Base-by-base conservation (phyloP, 1,140 invertebrate genomes). In the Agrypnia vestita region DNA sequence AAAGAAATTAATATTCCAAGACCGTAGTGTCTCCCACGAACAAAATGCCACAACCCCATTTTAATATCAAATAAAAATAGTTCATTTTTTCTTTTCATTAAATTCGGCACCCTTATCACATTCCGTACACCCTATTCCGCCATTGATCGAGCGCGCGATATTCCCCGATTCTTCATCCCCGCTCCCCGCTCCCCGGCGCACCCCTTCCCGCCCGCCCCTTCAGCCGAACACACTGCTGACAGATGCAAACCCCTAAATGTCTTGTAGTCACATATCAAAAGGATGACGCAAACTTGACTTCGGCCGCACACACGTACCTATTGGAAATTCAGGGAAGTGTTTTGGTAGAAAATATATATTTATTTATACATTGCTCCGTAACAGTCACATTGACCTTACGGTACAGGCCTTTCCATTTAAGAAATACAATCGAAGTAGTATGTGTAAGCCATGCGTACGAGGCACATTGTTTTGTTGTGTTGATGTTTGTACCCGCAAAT, bases 231-330 rank as follows among this genome's bases (percentile, higher is more conserved):
- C 64, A n/a, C 44, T 69, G 64, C 64, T 69, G 64, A 69, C 64
- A 69, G 64, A 69, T 47, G 64, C 64, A 69, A 69, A 69, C 64
- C 64, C 64, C 64, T 17, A 35, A 69, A 69, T 47, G 64, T 69
- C 64, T 69, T 69, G 64, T 69, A 69, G 64, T 69, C 64, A 69
- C 64, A 44, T 47, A 69, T 69, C 64, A 69, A 69, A 69, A 46
- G 64, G 44, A 69, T 69, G 64, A 69, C 64, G 64, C 64, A 69
- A 69, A 69, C 64, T 69, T 69, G 64, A 69, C 64, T 69, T 35
- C 10, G 61, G 17, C 61, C 19, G 8, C 49, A 51, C 11, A 64
- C 35, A 35, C 25, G 9, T 25, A 25, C 61, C 35, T 35, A 13
- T n/a, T 11, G 35, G 25, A 44, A 64, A 43, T 12, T 64, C 25